Conservation (phyloP, 2,113 vertebrate species). For the Megaleporinus macrocephalus region DNA sequence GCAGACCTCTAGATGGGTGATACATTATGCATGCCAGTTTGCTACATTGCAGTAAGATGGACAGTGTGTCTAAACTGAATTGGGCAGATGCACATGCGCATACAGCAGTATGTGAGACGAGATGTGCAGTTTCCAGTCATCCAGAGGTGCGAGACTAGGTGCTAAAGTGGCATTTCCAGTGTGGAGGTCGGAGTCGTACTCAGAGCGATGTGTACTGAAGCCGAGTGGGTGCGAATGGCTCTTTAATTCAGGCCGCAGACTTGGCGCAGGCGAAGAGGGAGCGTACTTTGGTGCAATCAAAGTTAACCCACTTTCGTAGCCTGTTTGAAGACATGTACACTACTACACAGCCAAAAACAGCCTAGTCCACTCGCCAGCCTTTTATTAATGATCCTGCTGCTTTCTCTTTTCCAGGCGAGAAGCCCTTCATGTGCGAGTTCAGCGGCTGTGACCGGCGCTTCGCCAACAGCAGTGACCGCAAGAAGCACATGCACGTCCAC, state of each 20-base stretch:
- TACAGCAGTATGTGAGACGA: background rate
- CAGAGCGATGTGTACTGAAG: background rate
- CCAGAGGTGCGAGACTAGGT: conserved; percentile 1
- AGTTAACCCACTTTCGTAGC: background rate
- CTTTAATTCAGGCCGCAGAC: conserved; percentile 20
- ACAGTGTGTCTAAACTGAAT: background rate
- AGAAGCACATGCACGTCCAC: conserved; percentile 91
- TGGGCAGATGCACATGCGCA: too few relatives aligned
- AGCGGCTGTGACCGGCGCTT: conserved; percentile 88
- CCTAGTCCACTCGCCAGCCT: background rate
- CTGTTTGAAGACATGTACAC: background rate
- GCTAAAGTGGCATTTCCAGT: conserved; percentile 38
- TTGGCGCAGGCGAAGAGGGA: background rate
- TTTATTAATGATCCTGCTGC: background rate
- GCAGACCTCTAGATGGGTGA: too few relatives aligned
- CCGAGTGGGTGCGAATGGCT: conserved; percentile 38
- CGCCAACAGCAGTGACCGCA: conserved; percentile 86
- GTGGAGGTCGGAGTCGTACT: background rate
- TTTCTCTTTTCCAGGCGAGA: conserved; percentile 78
- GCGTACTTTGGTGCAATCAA: conserved; percentile 16
- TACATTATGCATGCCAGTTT: background rate
- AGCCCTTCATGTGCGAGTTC: conserved; percentile 88
- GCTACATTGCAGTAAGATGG: background rate
- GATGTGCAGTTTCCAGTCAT: conserved; percentile 13
- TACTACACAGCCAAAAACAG: background rate